Base-by-base conservation (phyloP, 2,797 vertebrate genomes). In the Notoglanidium macrostoma region DNA sequence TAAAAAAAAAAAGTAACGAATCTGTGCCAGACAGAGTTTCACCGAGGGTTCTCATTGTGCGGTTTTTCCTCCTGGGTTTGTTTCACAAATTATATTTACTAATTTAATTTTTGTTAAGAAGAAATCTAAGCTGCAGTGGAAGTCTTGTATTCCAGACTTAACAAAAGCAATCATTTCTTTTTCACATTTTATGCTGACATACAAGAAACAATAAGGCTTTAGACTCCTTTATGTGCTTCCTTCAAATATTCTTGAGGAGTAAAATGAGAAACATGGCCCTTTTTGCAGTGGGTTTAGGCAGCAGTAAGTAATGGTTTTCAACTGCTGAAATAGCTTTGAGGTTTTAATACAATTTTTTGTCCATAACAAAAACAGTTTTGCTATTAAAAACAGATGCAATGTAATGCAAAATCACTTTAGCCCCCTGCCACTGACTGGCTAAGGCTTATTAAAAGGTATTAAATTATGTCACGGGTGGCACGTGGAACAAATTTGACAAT, bases 1-100 rank as follows among this genome's bases (percentile, higher is more conserved):
- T 84, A 88, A 85, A 88, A 80, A 83, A 90, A 77, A 40, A 40
- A 40, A 40, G 81, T 90, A 91, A 92, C 90, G 87, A 91, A 89
- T 86, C 68, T 77, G 49, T 63, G 68, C 63, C 89, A 90, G 87
- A 86, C 85, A 74, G 84, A 86, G 61, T 83, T 86, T 87, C 70
- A 5, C 78, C 81, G 80, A 85, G 63, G 44, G 72, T 87, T 89
- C 44, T 84, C 57, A 85, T 83, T 89, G 59, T 85, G 85, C 5
- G 49, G 76, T 61, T 73, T 87, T 51, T 89, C 68, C 61, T 74
- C 35, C 46, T 51, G 79, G 29, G 77, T 86, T 73, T 51, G 49
- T 88, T 89, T 86, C 26, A 84, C 88, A 89, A 89, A 87, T 91
- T 85, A 84, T 32, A 82, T 89, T 89, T 85, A 87, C 86, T 84